Evolutionary conservation across 35 echinoderm and acorn worm genomes (phyloP), one percentile per base, ranked within the genome.

Genomic region (Heliocidaris tuberculata): DNA sequence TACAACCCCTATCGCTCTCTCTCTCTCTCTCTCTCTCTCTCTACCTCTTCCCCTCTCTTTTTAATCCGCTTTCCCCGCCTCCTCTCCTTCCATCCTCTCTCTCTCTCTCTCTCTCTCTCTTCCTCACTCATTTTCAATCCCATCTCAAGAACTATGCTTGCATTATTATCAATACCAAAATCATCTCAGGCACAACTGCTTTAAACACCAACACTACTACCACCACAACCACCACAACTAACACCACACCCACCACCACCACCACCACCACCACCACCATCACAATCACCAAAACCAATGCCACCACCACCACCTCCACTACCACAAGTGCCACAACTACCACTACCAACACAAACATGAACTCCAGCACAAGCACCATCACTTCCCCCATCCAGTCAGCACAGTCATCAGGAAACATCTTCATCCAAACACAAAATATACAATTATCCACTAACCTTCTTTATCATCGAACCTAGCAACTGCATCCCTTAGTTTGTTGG

Each of bases 381-480:
- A 42, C 35, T 42, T 42, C 35, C 35, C 1, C 35, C 35, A 42
- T 42, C 35, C 35, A 42, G 35, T 42, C 35, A 42, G 35, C 35
- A 42, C 35, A 42, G 21, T 60, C 59, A 60, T 7, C 19, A 2
- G 5, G 19, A 19, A 15, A 19, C 59, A 70, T 70, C 60, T 70
- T 70, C 15, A 6, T 24, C 21, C 6, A 27, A 70, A 70, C 60
- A 70, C 7, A 42, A 42, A 42, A 42, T 42, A 42, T 42, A 52
- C 12, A 1, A 15, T 10, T 15, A 56, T 56, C 65, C 65, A 78
- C 65, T 78, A n/a, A 97, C 97, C 97, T 95, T 97, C 97, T 95
- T 93, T 96, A 31, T 95, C 95, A 95, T 97, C 97, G 90, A 97
- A 97, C 71, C 97, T 96, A n/a, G 95, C 92, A 27, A 96, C 92